Evolutionary conservation across 2,797 vertebrate species (phyloP), one percentile per base, ranked within the genome.

Genomic region (Acanthopagrus latus): DNA sequence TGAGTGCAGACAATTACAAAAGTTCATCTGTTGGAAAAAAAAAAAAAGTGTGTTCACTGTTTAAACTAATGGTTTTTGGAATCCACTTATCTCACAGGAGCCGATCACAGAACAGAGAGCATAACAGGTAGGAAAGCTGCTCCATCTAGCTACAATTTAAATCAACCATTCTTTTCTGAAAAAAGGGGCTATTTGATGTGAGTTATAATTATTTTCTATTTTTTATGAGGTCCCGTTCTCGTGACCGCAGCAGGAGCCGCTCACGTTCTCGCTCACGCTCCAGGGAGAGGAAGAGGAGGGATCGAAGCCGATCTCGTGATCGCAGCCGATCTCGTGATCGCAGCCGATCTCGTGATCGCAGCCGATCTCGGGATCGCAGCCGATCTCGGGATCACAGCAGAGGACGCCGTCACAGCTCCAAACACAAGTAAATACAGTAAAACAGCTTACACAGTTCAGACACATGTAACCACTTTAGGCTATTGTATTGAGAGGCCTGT

Each of bases 81-180:
- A 3, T 56, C 11, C 16, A 1, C 57, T 54, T 52, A 8, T 77
- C 57, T 84, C 27, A 13, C 70, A 98, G 97, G 92, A 97, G 97
- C 91, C 97, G 93, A 91, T 98, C 98, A 81, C 95, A 95, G 86
- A 99, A 97, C 57, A 95, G 93, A 92, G 98, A 99, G 86, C 97
- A 96, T 21, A 96, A 88, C 93, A 96, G 97, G 97, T 98, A 64
- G 87, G 92, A 50, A 48, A 4, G 33, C 5, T 17, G 2, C 23
- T 54, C 12, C 0, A 1, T 41, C 8, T 4, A 0, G 43, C n/a
- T 18, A 0, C 33, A 10, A 4, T 56, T 76, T 17, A 29, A 57
- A 44, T 10, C 14, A 6, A 4, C 51, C 27, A 1, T 4, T 41
- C 33, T 33, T 16, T 16, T 59, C 7, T 2, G 12, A 20, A 7